Percentiles rank a stretch among this genome's conserved stretches.
Evolutionary conservation across 2,888 invertebrate species (phyloP).

Genomic region (Synergus gifuensis): DNA sequence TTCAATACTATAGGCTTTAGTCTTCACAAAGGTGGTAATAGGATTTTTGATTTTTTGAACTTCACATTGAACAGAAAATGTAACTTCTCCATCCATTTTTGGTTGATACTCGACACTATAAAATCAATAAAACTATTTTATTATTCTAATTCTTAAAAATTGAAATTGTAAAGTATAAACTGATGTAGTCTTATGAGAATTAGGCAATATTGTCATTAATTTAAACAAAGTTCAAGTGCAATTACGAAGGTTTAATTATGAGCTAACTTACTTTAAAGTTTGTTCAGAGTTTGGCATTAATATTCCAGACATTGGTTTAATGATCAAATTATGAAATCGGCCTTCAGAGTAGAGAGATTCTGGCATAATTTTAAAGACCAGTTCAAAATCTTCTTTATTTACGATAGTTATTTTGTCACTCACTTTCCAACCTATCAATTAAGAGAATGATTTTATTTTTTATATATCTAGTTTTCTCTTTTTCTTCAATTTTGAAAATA

Average conservation of each 20-base stretch:
- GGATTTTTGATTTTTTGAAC: slow-evolving; percentile 80
- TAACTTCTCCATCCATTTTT: slow-evolving; percentile 79
- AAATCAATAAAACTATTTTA: slow-evolving; percentile 48
- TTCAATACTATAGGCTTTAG: slow-evolving; percentile 79
- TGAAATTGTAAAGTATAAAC: slow-evolving; percentile 20
- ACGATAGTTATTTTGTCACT: slow-evolving; percentile 77
- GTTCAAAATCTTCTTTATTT: slow-evolving; percentile 80
- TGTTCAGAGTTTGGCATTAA: slow-evolving; percentile 79
- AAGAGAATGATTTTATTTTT: not conserved
- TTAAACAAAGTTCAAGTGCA: not conserved
- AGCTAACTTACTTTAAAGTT: slow-evolving; percentile 78
- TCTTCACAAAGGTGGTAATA: slow-evolving; percentile 79
- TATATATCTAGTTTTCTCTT: not conserved
- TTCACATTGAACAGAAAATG: slow-evolving; percentile 80
- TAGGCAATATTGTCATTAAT: not conserved
- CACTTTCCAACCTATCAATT: slow-evolving; percentile 71
- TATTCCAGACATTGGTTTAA: slow-evolving; percentile 79
- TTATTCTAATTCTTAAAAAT: not conserved
- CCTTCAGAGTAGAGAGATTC: slow-evolving; percentile 80
- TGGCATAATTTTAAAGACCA: slow-evolving; percentile 80
- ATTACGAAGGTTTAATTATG: slow-evolving; percentile 14
- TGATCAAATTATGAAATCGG: slow-evolving; percentile 78
- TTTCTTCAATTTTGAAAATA: not conserved
- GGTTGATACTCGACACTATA: slow-evolving; percentile 80
- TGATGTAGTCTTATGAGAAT: not conserved